phyloP scores from a whole-genome alignment of 23 tunicate species.

The Clavelina lepadiformis region DNA sequence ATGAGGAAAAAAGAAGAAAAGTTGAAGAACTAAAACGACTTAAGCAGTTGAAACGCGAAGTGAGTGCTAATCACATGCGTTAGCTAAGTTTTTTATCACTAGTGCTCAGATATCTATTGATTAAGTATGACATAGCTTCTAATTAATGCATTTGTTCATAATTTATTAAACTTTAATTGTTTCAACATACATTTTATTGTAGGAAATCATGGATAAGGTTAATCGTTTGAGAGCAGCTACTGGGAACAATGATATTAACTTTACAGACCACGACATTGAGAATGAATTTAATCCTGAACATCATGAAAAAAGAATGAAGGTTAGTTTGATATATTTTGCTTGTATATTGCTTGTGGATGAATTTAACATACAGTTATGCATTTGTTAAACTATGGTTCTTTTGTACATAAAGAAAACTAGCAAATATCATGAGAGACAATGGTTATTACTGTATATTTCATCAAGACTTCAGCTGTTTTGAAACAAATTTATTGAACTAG shows the following conservation, averaged over 20 bases:
- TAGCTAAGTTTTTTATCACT: background rate
- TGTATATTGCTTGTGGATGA: too few species aligned
- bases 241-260: constrained; percentile 67
- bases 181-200: background rate
- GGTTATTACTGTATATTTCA: too few species aligned
- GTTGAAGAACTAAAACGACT: constrained; percentile 72
- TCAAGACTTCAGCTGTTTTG: too few species aligned
- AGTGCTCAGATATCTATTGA: too few species aligned
- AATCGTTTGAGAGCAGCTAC: constrained; percentile 55
- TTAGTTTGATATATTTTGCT: too few species aligned
- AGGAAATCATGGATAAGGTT: constrained; percentile 79
- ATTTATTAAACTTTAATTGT: background rate
- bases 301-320: constrained; percentile 85
- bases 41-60: constrained; percentile 65
- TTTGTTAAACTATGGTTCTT: too few species aligned
- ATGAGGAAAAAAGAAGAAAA: constrained; percentile 59
- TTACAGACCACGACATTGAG: constrained; percentile 45
- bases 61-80: constrained; percentile 7
- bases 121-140: background rate
- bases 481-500: too few species aligned
- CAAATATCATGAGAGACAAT: too few species aligned
- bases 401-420: too few species aligned
- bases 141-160: background rate
- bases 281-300: constrained; percentile 67
- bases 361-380: too few species aligned